phyloP scores from a whole-genome alignment of 2,888 invertebrate genomes.

The Labia minor region DNA sequence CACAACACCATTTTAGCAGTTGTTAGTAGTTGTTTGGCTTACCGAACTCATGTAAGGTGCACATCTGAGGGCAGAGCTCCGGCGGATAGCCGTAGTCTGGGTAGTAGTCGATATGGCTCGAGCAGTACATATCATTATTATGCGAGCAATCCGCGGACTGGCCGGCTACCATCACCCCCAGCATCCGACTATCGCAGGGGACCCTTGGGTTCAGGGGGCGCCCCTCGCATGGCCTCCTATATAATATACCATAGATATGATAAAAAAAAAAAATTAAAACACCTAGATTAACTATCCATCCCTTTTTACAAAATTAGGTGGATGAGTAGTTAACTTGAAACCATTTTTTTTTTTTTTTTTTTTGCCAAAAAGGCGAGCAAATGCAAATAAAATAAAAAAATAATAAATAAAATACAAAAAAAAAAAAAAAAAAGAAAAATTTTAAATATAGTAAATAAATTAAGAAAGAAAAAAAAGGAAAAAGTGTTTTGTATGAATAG shows the following conservation, averaged over 20 bases:
- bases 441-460: too few relatives aligned
- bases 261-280: too few relatives aligned
- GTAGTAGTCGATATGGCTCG: slow-evolving; percentile 27
- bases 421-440: background rate
- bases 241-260: background rate
- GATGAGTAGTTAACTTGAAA: background rate
- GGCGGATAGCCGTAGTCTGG: slow-evolving; percentile 26
- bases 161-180: slow-evolving; percentile 29
- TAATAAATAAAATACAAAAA: background rate
- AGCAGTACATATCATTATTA: slow-evolving; percentile 29
- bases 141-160: slow-evolving; percentile 24
- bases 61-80: slow-evolving; percentile 41
- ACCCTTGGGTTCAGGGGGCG: slow-evolving; percentile 17
- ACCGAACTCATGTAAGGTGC: slow-evolving; percentile 67
- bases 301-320: background rate
- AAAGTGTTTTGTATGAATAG: background rate
- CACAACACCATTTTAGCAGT: too few relatives aligned
- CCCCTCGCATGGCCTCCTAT: slow-evolving; percentile 15
- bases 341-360: too few relatives aligned
- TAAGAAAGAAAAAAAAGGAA: background rate
- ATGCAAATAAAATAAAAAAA: background rate
- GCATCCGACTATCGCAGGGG: slow-evolving; percentile 27
- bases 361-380: background rate
- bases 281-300: too few relatives aligned
- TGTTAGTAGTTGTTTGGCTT: slow-evolving; percentile 32